phyloP scores from a whole-genome alignment of 2,113 vertebrate genomes.

The Phodopus roborovskii region DNA sequence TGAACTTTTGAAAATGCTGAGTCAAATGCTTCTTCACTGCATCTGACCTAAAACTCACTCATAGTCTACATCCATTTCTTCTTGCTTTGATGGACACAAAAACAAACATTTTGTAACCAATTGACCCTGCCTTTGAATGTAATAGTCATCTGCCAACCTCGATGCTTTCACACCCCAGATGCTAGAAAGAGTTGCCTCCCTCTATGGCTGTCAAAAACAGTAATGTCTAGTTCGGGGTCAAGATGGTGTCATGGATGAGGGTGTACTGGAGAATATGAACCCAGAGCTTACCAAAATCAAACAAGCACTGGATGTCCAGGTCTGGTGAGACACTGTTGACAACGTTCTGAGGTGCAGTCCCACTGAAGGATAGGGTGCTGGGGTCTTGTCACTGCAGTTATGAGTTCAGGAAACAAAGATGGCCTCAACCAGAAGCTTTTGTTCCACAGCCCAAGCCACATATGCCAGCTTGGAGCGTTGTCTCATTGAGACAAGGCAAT shows the following conservation, averaged over 20 bases:
- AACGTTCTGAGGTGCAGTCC: neutral
- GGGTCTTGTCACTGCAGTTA: neutral
- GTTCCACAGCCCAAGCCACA: neutral
- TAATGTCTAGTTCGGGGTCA: neutral
- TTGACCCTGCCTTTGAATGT: neutral
- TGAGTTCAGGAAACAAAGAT: neutral
- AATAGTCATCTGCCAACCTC: neutral
- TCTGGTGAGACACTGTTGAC: neutral
- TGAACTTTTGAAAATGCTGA: neutral
- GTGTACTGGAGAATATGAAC: neutral
- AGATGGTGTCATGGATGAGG: fast-evolving
- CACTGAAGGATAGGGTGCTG: neutral
- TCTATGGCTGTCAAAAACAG: neutral
- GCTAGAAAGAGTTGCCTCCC: neutral
- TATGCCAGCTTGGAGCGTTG: neutral
- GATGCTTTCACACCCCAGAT: neutral
- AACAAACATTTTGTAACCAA: neutral
- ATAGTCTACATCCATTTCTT: constrained; percentile 5
- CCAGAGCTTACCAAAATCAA: neutral
- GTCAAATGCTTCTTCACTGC: neutral
- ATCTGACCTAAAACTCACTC: neutral
- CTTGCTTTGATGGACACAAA: neutral
- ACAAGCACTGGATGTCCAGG: no score
- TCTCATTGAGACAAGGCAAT: neutral
- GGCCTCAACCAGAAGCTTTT: neutral